These are phyloP conservation scores for Metellina segmentata DNA, from an alignment of 2,888 invertebrate genomes.

Conservation along the genomic window DNA sequence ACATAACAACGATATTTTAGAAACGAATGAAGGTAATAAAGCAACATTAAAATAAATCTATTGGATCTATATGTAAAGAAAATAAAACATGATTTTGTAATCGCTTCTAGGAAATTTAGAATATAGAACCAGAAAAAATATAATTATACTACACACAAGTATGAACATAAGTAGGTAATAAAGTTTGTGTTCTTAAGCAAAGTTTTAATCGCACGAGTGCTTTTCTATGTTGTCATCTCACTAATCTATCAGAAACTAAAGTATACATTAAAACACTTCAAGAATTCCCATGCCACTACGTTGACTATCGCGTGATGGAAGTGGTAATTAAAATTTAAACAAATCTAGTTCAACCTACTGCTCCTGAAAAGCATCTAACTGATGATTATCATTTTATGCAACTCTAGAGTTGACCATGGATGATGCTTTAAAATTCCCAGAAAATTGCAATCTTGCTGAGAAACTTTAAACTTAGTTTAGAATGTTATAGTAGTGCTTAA, in stretches of 20 bases:
- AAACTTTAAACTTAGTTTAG: too few species aligned
- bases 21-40: too few species aligned
- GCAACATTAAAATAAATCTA: too few species aligned
- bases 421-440: not conserved
- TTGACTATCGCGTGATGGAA: not conserved
- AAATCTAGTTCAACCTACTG: not conserved
- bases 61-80: not conserved
- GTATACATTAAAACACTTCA: not conserved
- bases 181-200: not conserved
- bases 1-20: too few species aligned
- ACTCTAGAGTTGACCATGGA: not conserved
- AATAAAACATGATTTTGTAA: not conserved
- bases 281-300: not conserved
- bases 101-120: not conserved
- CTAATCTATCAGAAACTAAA: not conserved
- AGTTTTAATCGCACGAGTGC: not conserved
- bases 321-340: not conserved
- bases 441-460: too few species aligned
- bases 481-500: too few species aligned
- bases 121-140: not conserved
- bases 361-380: not conserved
- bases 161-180: not conserved
- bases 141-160: not conserved
- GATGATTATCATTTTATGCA: not conserved
- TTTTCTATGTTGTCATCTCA: not conserved